These are phyloP conservation scores for Chiloscyllium punctatum DNA, from an alignment of 2,797 vertebrate species.

Conservation along the genomic window DNA sequence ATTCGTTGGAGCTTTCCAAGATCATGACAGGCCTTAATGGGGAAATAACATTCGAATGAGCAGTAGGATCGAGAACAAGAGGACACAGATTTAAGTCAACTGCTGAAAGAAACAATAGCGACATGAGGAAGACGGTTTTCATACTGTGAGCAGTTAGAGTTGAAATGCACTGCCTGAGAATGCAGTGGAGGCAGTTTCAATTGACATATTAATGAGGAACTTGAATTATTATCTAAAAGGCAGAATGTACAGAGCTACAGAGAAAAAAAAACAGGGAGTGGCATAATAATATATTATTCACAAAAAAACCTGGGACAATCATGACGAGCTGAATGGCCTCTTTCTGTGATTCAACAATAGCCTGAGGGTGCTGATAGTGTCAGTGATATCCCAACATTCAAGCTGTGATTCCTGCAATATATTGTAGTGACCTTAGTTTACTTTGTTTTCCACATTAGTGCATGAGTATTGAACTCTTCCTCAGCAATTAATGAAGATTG, in stretches of 20 bases:
- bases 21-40: neutral
- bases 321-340: neutral
- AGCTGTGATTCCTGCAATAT: no score
- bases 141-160: neutral
- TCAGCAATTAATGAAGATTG: neutral
- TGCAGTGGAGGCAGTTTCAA: neutral
- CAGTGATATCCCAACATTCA: neutral
- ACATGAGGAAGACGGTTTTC: neutral
- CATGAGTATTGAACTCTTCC: neutral
- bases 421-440: neutral
- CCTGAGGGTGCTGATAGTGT: no score
- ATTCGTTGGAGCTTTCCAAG: neutral
- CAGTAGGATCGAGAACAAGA: neutral
- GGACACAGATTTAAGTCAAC: neutral
- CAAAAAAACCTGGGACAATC: neutral
- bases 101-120: no score
- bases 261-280: neutral
- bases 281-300: no score
- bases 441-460: neutral
- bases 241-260: neutral
- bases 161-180: neutral
- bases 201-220: neutral
- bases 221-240: neutral
- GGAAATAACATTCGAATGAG: neutral
- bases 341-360: neutral